Evolutionary conservation across 2,888 invertebrate species (phyloP), one percentile per base, ranked within the genome.

Genomic region (Aleiodes alternator): DNA sequence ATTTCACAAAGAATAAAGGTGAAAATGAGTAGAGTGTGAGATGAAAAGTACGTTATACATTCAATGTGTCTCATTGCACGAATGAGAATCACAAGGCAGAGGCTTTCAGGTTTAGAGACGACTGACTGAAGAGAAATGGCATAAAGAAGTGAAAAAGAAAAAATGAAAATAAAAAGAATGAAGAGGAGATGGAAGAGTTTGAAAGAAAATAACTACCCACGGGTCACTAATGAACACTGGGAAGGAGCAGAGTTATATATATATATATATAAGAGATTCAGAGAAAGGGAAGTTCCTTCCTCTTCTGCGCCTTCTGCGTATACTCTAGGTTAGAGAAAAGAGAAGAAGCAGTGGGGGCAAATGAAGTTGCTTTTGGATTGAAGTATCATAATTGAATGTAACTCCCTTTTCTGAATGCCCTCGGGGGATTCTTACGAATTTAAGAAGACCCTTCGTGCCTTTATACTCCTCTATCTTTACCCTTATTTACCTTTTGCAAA

Each of bases 341-440:
- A 76, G 76, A 34, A 16, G 61, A 72, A 29, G 56, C 68, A 34
- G 71, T 61, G 56, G 59, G 48, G 59, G 71, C 71, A 79, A 77
- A 79, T 77, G 79, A 79, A 77, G 79, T 79, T 79, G 79, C 79
- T 79, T 79, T 79, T 61, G 61, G 77, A 79, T 79, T 77, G 76
- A 79, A 79, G 76, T 79, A 79, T 79, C 77, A 77, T 79, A 79
- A 79, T 79, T 79, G 76, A 79, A 79, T 79, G 76, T 79, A 79
- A 79, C 79, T 76, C 76, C 69, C 69, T 48, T 74, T 43, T 29
- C 68, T 23, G 8, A 50, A 66, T 55, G 51, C 14, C 73, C 55
- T 12, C 53, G 61, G 38, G 72, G 56, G 51, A 69, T 68, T 77
- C 70, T 77, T 68, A 70, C 74, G 70, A 77, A 76, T 77, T 74